Evolutionary conservation across 1,140 invertebrate genomes (phyloP), one percentile per base, ranked within the genome.

Genomic region (Drosophila ananassae): DNA sequence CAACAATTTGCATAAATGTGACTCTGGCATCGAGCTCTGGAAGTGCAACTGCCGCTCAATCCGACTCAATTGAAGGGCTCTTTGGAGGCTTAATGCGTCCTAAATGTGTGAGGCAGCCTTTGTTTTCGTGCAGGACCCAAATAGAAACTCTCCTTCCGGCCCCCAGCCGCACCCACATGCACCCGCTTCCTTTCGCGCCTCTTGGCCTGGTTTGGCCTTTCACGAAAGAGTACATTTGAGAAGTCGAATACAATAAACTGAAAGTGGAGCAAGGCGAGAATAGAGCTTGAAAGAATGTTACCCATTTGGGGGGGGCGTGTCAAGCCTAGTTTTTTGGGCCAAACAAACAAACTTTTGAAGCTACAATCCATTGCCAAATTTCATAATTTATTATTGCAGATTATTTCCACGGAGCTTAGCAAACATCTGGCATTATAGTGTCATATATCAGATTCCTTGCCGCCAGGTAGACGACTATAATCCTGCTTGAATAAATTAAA

Each of bases 401-500:
- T 32, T 21, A 17, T 22, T 12, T 7, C 10, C 22, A 2, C 9
- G n/a, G 13, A 21, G 24, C 28, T 9, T 2, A 1, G 25, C 25
- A 28, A 28, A 28, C 25, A 28, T 28, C 25, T 28, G 25, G 25
- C 25, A 28, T 28, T 28, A 12, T 12, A 37, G 2, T 32, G 30
- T 32, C 30, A 32, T 32, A 4, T 28, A 28, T 34, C 10, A 37
- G 34, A 37, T 37, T 4, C 10, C 9, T 37, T 0, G 32, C 32
- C 3, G 2, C 9, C 32, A 32, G 32, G 32, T 32, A 32, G 7
- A 6, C 25, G 25, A 28, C 5, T 28, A 28, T 28, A 73, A 57
- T 76, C 64, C 55, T 47, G 55, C 82, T 63, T 81, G 81, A 64
- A 85, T 87, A 87, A 69, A 85, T 81, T 87, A 87, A 58, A 75